Evolutionary conservation across 2,113 vertebrate genomes (phyloP).

Genomic region (Dryoscopus gambensis): DNA sequence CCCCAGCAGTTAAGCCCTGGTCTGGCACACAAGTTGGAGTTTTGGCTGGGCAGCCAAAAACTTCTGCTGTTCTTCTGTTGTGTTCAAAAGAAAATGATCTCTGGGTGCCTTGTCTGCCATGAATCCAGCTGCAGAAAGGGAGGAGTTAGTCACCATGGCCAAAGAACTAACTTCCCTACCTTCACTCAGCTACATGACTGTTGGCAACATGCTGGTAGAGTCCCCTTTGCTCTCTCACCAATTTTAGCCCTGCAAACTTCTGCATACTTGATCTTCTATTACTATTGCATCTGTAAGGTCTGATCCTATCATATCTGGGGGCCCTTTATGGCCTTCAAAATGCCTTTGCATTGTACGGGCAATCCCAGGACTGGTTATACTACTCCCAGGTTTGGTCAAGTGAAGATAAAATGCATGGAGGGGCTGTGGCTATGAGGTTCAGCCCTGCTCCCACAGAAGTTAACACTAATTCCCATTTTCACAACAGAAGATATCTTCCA

Average conservation of each 20-base stretch:
- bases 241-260: neutral
- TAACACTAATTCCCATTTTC: neutral
- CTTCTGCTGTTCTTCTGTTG: neutral
- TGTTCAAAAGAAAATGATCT: neutral
- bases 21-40: rapidly evolving
- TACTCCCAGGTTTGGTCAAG: neutral
- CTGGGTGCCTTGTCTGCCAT: neutral
- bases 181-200: neutral
- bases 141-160: neutral
- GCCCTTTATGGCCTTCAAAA: neutral
- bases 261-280: neutral
- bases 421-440: neutral
- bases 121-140: neutral
- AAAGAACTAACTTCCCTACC: neutral
- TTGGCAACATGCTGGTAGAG: neutral
- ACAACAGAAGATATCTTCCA: neutral
- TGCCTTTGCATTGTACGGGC: neutral
- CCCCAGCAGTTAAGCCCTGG: neutral
- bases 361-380: neutral
- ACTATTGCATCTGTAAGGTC: neutral
- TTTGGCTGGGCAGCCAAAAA: neutral
- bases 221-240: neutral
- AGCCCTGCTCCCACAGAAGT: neutral
- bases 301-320: neutral
- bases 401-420: rapidly evolving